Evolutionary conservation across 2,888 invertebrate genomes (phyloP), one percentile per base, ranked within the genome.

Genomic region (Leucophenga maculata): DNA sequence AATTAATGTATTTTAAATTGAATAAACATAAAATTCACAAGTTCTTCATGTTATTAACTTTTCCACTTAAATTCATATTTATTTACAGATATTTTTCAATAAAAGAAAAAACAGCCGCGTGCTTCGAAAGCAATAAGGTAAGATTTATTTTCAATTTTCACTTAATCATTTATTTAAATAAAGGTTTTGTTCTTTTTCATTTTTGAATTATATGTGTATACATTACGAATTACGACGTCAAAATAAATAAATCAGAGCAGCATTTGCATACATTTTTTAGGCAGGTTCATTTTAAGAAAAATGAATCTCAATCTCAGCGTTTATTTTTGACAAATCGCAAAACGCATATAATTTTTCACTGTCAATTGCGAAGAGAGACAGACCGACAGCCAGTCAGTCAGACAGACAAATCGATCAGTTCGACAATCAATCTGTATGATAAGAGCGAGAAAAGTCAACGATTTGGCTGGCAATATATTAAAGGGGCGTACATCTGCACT

Each of bases 311-410:
- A 59, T 0, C n/a, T 2, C 6, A 13, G 1, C 60, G 13, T 44
- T 13, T 20, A 16, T 46, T 13, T 11, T 62, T 20, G n/a, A 13
- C 18, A 16, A 62, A 16, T 54, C 44, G 44, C 3, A 54, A 54
- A 18, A 20, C 13, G 20, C 64, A 72, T 74, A 75, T 72, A 73
- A 81, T 78, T 78, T 79, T 71, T 84, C 77, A 82, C 74, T 77
- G 77, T 76, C 77, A 75, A 75, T 82, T 75, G 60, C 31, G 70
- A 13, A 3, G 14, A 22, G 46, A 26, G 22, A 14, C 16, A 44
- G 6, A 4, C 4, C 26, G 4, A 3, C 26, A 26, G 2, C 26
- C 1, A 1, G 11, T 57, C 22, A 31, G 20, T 2, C 54, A 16
- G n/a, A 26, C 20, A 20, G 26, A 26, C 6, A 57, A 1, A 26